Base-by-base conservation (phyloP, 2,113 vertebrate genomes). In the Misgurnus anguillicaudatus region DNA sequence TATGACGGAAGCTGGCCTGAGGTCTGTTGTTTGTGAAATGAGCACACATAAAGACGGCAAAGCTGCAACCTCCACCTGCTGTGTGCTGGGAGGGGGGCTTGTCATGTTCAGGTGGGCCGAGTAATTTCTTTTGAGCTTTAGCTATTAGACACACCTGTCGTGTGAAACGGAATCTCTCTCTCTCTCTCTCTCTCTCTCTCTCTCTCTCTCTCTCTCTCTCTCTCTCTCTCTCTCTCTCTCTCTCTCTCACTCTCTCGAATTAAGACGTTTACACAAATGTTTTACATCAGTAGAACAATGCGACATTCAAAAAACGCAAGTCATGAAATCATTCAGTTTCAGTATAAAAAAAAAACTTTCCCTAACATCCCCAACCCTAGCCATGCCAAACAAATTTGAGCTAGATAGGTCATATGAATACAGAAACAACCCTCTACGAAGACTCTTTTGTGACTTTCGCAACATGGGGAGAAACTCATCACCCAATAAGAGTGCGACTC, bases 111-210 rank as follows among this genome's bases (percentile, higher is more conserved):
- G 77, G 80, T 84, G 85, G 53, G 77, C 51, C 61, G 31, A 41
- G 75, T 83, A 87, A 67, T 76, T 58, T 80, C 89, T 89, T 89
- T 93, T 92, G 91, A 92, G 93, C 78, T 83, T 84, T 73, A 81
- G 75, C 80, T 79, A 82, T 83, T 77, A 82, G 68, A 80, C 79
- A 80, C 85, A 85, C 82, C 83, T 82, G 76, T 69, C 58, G 68
- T 14, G 58, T 75, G 76, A 80, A 81, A 81, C 69, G 80, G 77
- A 48, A 69, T 10, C 57, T 47, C 64, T 51, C 76, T 39, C 36
- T 11, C 42, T 9, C 53, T 16, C 55, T 9, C 62, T 45, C 16
- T 31, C 45, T 21, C 31, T 38, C 17, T 67, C 51, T 17, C 31
- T 39, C 39, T 45, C 60, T 5, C 21, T 47, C 17, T 57, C 53